Evolutionary conservation across 2,113 vertebrate genomes (phyloP).

Genomic region (Strigops habroptila): DNA sequence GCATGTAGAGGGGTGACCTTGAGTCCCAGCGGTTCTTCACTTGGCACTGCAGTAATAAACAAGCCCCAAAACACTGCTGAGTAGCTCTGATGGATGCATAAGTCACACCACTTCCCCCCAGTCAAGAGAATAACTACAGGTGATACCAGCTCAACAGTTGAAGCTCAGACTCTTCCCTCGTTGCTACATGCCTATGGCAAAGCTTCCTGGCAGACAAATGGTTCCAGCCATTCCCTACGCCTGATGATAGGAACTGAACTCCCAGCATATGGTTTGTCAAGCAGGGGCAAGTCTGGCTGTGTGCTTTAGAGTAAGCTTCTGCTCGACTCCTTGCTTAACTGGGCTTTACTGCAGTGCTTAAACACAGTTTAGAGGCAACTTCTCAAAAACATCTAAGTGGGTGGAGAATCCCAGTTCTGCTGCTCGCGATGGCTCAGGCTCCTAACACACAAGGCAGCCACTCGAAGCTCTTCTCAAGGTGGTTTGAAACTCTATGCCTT

Average conservation of each 20-base stretch:
- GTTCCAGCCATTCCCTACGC: neutral
- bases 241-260: neutral
- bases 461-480: neutral
- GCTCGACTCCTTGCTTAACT: neutral
- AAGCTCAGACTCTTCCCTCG: neutral
- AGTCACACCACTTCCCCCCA: neutral
- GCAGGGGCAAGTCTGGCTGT: neutral
- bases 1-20: neutral
- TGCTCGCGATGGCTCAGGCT: fast-evolving
- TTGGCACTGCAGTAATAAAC: neutral
- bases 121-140: neutral
- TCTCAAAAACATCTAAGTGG: neutral
- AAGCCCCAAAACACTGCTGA: neutral
- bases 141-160: neutral
- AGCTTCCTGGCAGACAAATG: neutral
- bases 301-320: neutral
- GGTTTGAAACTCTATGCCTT: neutral
- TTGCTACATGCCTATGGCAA: neutral
- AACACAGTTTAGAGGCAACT: neutral
- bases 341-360: neutral
- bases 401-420: neutral
- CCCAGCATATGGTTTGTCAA: neutral
- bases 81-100: neutral
- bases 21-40: fast-evolving
- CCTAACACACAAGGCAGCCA: neutral